Evolutionary conservation across 2,797 vertebrate genomes (phyloP).

Genomic region (Chaunax sp.): DNA sequence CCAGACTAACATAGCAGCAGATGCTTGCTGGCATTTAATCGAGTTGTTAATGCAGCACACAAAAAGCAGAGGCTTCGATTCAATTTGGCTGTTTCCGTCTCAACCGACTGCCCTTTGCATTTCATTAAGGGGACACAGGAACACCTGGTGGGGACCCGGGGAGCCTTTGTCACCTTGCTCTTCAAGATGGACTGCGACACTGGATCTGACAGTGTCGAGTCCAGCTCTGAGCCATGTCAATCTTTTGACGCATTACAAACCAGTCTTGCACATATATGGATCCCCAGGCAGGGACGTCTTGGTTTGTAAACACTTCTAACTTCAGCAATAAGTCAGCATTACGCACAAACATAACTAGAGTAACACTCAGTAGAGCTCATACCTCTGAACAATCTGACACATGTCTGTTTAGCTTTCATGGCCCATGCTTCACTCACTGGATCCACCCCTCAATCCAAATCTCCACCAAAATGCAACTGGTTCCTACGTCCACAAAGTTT

Average conservation of each 20-base stretch:
- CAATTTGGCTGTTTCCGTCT: conserved; percentile 67
- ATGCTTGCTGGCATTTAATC: conserved; percentile 82
- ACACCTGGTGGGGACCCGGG: conserved; percentile 76
- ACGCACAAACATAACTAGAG: too few relatives aligned
- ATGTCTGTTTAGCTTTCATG: too few relatives aligned
- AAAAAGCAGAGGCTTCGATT: conserved; percentile 71
- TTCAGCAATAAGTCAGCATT: too few relatives aligned
- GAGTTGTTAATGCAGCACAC: conserved; percentile 82
- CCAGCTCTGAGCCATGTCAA: conserved; percentile 14
- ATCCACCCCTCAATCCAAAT: too few relatives aligned
- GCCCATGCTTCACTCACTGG: too few relatives aligned
- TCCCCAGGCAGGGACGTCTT: background rate
- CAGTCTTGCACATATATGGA: background rate
- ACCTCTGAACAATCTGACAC: too few relatives aligned
- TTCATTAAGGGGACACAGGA: conserved; percentile 72
- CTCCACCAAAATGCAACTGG: too few relatives aligned
- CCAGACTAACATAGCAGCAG: conserved; percentile 73
- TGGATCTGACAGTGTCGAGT: conserved; percentile 50
- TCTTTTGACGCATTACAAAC: conserved; percentile 12
- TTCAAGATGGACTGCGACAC: conserved; percentile 40
- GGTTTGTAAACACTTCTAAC: background rate
- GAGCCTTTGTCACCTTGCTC: conserved; percentile 49
- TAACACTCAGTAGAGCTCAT: too few relatives aligned
- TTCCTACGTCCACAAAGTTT: too few relatives aligned
- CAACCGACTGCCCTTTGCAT: conserved; percentile 71